These are phyloP conservation scores for Cephalopterus ornatus DNA, from an alignment of 2,113 vertebrate species.

Conservation along the genomic window DNA sequence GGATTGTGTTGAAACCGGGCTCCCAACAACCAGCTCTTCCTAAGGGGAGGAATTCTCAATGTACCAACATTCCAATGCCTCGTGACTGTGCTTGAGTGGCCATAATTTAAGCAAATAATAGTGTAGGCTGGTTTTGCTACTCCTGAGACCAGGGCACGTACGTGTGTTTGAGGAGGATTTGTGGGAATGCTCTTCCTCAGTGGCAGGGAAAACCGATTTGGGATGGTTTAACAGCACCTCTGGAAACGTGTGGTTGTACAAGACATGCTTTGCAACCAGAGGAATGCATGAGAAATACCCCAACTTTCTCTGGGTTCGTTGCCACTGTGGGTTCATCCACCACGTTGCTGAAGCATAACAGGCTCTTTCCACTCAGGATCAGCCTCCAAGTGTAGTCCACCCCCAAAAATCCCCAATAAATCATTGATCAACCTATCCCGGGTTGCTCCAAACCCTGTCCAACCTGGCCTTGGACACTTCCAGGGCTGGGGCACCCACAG, in stretches of 20 bases:
- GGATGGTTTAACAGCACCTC: neutral
- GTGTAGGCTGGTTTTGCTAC: neutral
- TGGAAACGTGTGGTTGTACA: neutral
- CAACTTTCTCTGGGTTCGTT: neutral
- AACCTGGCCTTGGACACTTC: accelerated
- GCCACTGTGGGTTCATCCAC: neutral
- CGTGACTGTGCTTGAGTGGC: neutral
- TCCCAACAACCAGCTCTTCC: neutral
- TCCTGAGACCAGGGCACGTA: neutral
- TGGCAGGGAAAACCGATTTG: neutral
- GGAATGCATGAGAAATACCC: neutral
- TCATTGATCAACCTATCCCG: neutral
- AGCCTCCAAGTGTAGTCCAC: neutral
- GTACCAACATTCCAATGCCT: neutral
- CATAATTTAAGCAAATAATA: accelerated
- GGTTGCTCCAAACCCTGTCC: neutral
- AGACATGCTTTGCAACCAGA: neutral
- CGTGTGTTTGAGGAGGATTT: accelerated
- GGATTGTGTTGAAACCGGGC: neutral
- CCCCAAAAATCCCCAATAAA: neutral
- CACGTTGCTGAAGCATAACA: neutral
- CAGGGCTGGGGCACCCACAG: neutral
- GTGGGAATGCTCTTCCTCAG: neutral
- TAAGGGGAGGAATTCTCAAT: neutral
- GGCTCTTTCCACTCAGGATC: neutral